These are phyloP conservation scores for Aporophyla nigra DNA, from an alignment of 2,888 invertebrate genomes.

Conservation along the genomic window DNA sequence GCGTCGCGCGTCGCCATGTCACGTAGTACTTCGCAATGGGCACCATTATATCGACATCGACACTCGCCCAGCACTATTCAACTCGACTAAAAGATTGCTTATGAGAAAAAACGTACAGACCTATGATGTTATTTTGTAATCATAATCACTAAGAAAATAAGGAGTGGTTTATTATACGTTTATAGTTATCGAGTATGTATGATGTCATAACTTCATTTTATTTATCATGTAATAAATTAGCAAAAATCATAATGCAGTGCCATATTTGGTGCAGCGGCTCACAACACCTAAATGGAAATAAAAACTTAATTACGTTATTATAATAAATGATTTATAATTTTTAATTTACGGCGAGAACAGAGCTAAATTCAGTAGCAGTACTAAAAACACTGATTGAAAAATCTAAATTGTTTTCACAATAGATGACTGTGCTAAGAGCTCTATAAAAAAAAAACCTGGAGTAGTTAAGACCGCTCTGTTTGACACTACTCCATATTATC, in stretches of 20 bases:
- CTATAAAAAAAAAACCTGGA: conserved; percentile 50
- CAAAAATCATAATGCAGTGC: conserved; percentile 54
- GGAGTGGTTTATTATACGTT: conserved; percentile 56
- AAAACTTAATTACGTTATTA: conserved; percentile 58
- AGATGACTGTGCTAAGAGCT: conserved; percentile 44
- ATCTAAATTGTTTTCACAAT: conserved; percentile 59
- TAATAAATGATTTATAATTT: conserved; percentile 57
- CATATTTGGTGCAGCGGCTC: conserved; percentile 55
- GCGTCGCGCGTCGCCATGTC: conserved; percentile 74
- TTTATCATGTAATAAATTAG: conserved; percentile 58
- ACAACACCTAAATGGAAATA: conserved; percentile 38
- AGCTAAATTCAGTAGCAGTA: conserved; percentile 61
- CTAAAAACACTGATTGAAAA: conserved; percentile 57
- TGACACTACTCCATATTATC: conserved; percentile 73
- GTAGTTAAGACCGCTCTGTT: conserved; percentile 62
- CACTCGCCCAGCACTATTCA: conserved; percentile 66
- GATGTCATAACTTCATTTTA: conserved; percentile 55
- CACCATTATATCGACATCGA: conserved; percentile 77
- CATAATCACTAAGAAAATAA: conserved; percentile 57
- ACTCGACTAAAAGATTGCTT: conserved; percentile 50
- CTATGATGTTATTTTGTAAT: conserved; percentile 59
- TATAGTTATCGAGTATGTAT: conserved; percentile 31
- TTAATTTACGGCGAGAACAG: conserved; percentile 57
- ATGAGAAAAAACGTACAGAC: conserved; percentile 53
- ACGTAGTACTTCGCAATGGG: conserved; percentile 79